Evolutionary conservation across 2,888 invertebrate species (phyloP).

Genomic region (Himalopsyche japonica): DNA sequence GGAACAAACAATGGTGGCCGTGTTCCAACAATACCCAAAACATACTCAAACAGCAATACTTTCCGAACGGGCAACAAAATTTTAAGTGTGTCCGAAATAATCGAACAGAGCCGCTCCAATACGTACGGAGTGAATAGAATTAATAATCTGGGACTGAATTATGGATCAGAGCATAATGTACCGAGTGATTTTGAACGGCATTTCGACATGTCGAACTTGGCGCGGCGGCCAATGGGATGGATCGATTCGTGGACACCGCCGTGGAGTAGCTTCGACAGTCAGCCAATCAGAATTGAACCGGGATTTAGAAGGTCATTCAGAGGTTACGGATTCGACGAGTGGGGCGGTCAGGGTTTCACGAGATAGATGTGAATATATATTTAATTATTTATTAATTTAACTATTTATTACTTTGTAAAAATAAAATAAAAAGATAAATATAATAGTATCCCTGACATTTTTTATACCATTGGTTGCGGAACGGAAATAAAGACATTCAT

Average conservation of each 20-base stretch:
- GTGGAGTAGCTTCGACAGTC: conserved; percentile 27
- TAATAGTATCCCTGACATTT: too few species aligned
- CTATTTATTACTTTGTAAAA: too few species aligned
- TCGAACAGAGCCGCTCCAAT: neutral
- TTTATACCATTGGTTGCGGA: too few species aligned
- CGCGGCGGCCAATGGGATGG: neutral
- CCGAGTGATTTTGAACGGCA: neutral
- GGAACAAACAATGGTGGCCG: neutral
- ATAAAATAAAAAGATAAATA: too few species aligned
- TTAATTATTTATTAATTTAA: too few species aligned
- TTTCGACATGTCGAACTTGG: neutral
- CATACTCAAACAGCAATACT: neutral
- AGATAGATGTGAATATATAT: neutral
- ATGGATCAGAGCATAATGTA: neutral
- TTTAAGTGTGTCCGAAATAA: neutral
- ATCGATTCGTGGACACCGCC: conserved; percentile 26
- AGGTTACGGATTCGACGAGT: conserved; percentile 38
- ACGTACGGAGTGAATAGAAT: neutral
- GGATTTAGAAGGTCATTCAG: conserved; percentile 23
- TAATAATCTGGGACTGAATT: neutral
- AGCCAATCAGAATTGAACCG: conserved; percentile 16
- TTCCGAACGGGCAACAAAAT: neutral
- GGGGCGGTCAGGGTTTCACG: conserved; percentile 27
- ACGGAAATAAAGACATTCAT: too few species aligned
- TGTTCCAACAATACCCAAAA: neutral